Conservation (phyloP, 2,888 invertebrate species). For the Drosophila falleni region DNA sequence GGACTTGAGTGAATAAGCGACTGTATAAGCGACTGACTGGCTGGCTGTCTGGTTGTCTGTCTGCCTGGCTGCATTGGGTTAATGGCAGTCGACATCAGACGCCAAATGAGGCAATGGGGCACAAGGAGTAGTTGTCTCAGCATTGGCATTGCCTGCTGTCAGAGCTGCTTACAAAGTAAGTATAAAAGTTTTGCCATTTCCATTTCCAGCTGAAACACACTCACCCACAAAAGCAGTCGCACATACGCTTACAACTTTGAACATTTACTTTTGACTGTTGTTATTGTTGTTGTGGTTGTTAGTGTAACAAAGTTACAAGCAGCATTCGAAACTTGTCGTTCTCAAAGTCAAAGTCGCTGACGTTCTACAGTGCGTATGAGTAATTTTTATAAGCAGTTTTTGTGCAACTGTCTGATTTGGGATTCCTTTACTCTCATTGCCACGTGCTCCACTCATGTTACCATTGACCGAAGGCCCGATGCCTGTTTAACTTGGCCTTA, state of each 20-base stretch:
- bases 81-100: conserved; percentile 48
- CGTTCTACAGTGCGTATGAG: conserved; percentile 71
- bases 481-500: neutral
- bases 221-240: conserved; percentile 39
- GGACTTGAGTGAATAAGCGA: conserved; percentile 59
- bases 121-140: conserved; percentile 2
- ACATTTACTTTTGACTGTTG: conserved; percentile 55
- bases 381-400: conserved; percentile 65
- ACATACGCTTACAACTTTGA: conserved; percentile 56
- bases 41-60: conserved; percentile 1
- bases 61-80: conserved; percentile 48
- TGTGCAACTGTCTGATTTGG: conserved; percentile 24
- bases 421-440: no score
- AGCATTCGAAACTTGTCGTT: conserved; percentile 76
- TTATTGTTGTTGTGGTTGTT: conserved; percentile 34
- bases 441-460: neutral
- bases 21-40: conserved; percentile 44
- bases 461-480: conserved; percentile 21
- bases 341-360: conserved; percentile 50
- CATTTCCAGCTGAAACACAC: conserved; percentile 58
- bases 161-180: conserved; percentile 68
- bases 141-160: conserved; percentile 49
- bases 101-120: conserved; percentile 4
- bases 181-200: conserved; percentile 74
- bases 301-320: conserved; percentile 75